Evolutionary conservation across 53 echinoderm and acorn worm species (phyloP).

Genomic region (Arbacia lixula): DNA sequence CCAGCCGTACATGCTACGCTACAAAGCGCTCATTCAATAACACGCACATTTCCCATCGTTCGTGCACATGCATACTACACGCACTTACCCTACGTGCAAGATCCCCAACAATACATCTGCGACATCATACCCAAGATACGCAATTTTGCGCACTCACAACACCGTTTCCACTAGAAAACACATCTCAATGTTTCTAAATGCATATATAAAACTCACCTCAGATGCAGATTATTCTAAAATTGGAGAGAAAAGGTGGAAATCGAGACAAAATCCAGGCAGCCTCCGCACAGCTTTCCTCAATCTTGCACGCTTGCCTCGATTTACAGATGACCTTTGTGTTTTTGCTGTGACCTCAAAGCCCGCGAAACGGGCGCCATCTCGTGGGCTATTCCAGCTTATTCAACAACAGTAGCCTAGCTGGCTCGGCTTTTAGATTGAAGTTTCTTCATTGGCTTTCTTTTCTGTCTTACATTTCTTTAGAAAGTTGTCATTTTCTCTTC

Average conservation of each 20-base stretch:
- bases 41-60: background rate
- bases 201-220: background rate
- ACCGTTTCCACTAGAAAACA: background rate
- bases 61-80: constrained; percentile 8
- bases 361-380: constrained; percentile 39
- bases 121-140: constrained; percentile 4
- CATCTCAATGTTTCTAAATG: constrained; percentile 1
- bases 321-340: constrained; percentile 38
- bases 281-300: background rate
- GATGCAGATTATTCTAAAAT: background rate
- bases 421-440: too few relatives aligned
- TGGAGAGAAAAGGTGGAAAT: constrained; percentile 1
- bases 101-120: constrained; percentile 43
- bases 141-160: background rate
- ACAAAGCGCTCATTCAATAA: background rate
- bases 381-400: background rate
- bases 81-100: background rate
- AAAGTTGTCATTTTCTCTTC: too few relatives aligned
- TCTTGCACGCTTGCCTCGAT: constrained; percentile 52
- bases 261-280: constrained; percentile 45
- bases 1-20: background rate
- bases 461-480: too few relatives aligned
- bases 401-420: too few relatives aligned
- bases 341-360: constrained; percentile 35
- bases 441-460: too few relatives aligned